Evolutionary conservation across 2,113 vertebrate genomes (phyloP).

Genomic region (Gyps fulvus): DNA sequence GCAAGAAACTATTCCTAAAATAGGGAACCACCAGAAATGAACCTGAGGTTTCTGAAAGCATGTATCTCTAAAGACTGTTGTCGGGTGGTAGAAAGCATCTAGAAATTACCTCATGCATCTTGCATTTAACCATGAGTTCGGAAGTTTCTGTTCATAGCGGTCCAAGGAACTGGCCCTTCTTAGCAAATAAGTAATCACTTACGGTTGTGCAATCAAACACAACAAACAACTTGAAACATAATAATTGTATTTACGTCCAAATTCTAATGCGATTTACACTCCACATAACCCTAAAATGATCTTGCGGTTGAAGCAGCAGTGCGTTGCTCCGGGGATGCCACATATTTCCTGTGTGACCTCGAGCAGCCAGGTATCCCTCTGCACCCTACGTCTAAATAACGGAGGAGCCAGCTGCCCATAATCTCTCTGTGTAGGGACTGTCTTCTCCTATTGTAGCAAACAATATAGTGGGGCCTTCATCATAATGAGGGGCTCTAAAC

Average conservation of each 20-base stretch:
- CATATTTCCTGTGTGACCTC: background rate
- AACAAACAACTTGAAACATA: background rate
- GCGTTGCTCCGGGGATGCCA: background rate
- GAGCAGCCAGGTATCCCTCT: background rate
- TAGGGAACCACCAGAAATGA: background rate
- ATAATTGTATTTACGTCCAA: background rate
- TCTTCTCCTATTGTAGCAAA: background rate
- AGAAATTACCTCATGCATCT: background rate
- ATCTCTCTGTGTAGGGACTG: background rate
- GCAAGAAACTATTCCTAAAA: background rate
- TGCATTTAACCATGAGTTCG: background rate
- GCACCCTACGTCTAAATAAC: fast-evolving
- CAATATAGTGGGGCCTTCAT: background rate
- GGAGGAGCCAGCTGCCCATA: fast-evolving
- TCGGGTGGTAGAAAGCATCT: background rate
- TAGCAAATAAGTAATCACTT: background rate
- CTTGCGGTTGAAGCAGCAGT: background rate
- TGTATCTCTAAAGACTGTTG: background rate
- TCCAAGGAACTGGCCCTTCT: background rate
- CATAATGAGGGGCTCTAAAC: background rate
- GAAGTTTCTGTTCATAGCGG: background rate
- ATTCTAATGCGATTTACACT: background rate
- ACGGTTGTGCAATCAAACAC: background rate
- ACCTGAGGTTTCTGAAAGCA: conserved; percentile 1
- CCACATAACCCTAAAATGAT: background rate